Evolutionary conservation across 2,113 vertebrate genomes (phyloP).

Genomic region (Trematomus loennbergii): DNA sequence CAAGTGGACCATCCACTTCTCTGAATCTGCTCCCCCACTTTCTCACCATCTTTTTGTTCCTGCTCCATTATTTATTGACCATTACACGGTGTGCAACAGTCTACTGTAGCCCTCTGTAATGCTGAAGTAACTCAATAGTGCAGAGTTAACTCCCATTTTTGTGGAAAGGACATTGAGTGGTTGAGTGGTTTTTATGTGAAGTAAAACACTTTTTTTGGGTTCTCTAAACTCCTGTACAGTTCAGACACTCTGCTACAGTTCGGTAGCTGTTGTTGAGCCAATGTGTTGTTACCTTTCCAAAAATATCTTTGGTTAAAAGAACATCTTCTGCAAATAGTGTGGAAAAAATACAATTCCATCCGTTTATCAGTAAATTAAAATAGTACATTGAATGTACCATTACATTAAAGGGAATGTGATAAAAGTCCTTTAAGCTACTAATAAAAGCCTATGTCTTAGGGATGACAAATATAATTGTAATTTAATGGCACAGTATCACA

Average conservation of each 20-base stretch:
- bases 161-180: conserved; percentile 10
- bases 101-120: conserved; percentile 35
- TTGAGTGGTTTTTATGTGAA: conserved; percentile 15
- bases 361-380: conserved; percentile 12
- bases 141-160: conserved; percentile 27
- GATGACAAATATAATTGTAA: too few relatives aligned
- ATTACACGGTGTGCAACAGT: conserved; percentile 41
- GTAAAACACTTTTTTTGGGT: conserved; percentile 5
- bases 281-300: conserved; percentile 2
- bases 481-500: background rate
- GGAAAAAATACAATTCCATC: background rate
- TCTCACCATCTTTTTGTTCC: conserved; percentile 25
- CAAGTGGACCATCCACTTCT: background rate
- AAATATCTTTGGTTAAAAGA: background rate
- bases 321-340: conserved; percentile 5
- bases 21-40: conserved; percentile 45
- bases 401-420: background rate
- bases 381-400: background rate
- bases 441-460: too few relatives aligned
- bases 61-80: conserved; percentile 74
- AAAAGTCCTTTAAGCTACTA: background rate
- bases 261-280: background rate
- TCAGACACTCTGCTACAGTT: background rate
- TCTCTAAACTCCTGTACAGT: background rate
- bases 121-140: conserved; percentile 36